phyloP scores from a whole-genome alignment of 2,888 invertebrate genomes.

The Tribolium freemani region DNA sequence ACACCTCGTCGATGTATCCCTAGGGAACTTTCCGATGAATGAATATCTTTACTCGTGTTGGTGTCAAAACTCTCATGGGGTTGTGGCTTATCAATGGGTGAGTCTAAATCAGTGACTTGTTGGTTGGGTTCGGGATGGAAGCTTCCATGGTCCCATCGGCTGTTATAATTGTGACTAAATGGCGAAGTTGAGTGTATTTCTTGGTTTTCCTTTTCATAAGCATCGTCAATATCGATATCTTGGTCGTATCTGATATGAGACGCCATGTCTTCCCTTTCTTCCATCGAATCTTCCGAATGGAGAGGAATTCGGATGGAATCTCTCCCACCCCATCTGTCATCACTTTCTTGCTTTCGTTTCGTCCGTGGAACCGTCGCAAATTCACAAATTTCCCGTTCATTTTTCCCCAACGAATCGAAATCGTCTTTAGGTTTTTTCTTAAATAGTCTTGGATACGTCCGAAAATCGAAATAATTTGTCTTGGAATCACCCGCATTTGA shows the following conservation, averaged over 20 bases:
- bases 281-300: conserved; percentile 63
- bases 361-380: conserved; percentile 77
- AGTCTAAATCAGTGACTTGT: conserved; percentile 59
- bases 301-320: conserved; percentile 62
- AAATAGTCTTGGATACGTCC: conserved; percentile 84
- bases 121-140: conserved; percentile 56
- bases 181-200: conserved; percentile 68
- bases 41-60: conserved; percentile 70
- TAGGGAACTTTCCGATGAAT: conserved; percentile 75
- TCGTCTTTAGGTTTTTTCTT: conserved; percentile 53
- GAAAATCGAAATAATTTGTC: conserved; percentile 77
- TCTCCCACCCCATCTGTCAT: conserved; percentile 51
- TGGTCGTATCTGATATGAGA: conserved; percentile 65
- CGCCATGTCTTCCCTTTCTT: conserved; percentile 53
- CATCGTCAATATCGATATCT: conserved; percentile 68
- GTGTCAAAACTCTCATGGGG: conserved; percentile 61
- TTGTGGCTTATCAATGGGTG: conserved; percentile 61
- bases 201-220: conserved; percentile 71
- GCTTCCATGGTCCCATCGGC: conserved; percentile 65
- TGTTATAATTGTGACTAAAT: conserved; percentile 61
- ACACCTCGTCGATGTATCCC: conserved; percentile 74
- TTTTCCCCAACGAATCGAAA: conserved; percentile 43
- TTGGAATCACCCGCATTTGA: conserved; percentile 71
- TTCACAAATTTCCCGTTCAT: conserved; percentile 71
- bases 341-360: conserved; percentile 56